Conservation (phyloP, 2,888 invertebrate species). For the Maniola hyperantus region DNA sequence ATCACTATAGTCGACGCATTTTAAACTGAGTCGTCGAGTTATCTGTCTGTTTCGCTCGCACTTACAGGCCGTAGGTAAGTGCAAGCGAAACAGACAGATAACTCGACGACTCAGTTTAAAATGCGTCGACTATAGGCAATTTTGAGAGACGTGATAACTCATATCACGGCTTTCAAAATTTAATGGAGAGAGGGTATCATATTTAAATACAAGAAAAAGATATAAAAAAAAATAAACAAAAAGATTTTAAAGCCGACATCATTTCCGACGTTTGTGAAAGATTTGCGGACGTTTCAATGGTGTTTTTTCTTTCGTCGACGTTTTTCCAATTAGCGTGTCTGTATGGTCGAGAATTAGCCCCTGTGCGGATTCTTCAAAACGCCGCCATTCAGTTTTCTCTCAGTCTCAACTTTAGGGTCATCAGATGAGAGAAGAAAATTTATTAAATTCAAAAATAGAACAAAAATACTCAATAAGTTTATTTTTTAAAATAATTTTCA, state of each 20-base stretch:
- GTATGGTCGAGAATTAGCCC: slow-evolving; percentile 40
- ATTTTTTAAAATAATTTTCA: too few relatives aligned
- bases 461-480: too few relatives aligned
- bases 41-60: too few relatives aligned
- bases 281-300: slow-evolving; percentile 31
- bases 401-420: slow-evolving; percentile 29
- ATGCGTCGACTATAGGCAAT: too few relatives aligned
- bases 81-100: too few relatives aligned
- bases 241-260: slow-evolving; percentile 10
- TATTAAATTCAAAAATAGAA: not conserved
- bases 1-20: too few relatives aligned
- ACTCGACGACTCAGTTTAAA: too few relatives aligned
- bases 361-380: slow-evolving; percentile 35
- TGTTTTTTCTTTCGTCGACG: slow-evolving; percentile 32
- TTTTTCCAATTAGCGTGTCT: slow-evolving; percentile 42
- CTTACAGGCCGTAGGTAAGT: too few relatives aligned
- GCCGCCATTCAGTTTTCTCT: slow-evolving; percentile 29
- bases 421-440: not conserved
- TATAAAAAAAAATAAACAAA: slow-evolving; percentile 20
- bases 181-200: not conserved
- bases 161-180: too few relatives aligned
- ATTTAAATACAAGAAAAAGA: slow-evolving; percentile 4
- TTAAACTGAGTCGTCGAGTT: too few relatives aligned
- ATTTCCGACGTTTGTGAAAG: slow-evolving; percentile 29
- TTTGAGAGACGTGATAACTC: too few relatives aligned